phyloP scores from a whole-genome alignment of 2,797 vertebrate species.

The Sebastes steindachneri region DNA sequence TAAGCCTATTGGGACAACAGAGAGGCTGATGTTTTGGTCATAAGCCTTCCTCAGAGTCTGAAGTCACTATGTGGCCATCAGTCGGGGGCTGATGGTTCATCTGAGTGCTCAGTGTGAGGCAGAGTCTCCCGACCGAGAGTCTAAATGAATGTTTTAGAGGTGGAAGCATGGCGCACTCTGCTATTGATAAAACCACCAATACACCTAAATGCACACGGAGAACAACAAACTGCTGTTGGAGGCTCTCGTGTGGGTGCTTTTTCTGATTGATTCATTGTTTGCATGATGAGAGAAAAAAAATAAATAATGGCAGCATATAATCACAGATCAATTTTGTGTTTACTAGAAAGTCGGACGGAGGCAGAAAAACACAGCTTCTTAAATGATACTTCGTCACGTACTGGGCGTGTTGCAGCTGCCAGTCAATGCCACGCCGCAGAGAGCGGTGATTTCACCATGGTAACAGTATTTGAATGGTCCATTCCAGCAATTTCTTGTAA shows the following conservation, averaged over 20 bases:
- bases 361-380: constrained; percentile 48
- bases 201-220: constrained; percentile 15
- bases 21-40: constrained; percentile 32
- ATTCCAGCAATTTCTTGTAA: constrained; percentile 49
- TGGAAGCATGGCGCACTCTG: constrained; percentile 34
- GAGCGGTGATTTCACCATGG: constrained; percentile 66
- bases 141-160: constrained; percentile 64
- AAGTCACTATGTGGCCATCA: constrained; percentile 25
- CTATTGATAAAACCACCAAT: constrained; percentile 48
- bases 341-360: constrained; percentile 37
- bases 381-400: constrained; percentile 50
- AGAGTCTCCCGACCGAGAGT: constrained; percentile 16
- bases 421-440: constrained; percentile 49
- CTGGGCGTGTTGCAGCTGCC: constrained; percentile 54
- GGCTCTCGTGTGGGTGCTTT: neutral
- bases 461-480: constrained; percentile 57
- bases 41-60: constrained; percentile 7
- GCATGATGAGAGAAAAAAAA: constrained; percentile 44
- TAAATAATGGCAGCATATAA: constrained; percentile 35
- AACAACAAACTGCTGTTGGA: neutral
- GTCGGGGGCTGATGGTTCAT: constrained; percentile 47
- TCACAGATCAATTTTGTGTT: constrained; percentile 54
- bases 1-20: neutral
- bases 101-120: constrained; percentile 37
- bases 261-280: constrained; percentile 44